Conservation (phyloP, 2,797 vertebrate species). For the Loris lydekkerianus region DNA sequence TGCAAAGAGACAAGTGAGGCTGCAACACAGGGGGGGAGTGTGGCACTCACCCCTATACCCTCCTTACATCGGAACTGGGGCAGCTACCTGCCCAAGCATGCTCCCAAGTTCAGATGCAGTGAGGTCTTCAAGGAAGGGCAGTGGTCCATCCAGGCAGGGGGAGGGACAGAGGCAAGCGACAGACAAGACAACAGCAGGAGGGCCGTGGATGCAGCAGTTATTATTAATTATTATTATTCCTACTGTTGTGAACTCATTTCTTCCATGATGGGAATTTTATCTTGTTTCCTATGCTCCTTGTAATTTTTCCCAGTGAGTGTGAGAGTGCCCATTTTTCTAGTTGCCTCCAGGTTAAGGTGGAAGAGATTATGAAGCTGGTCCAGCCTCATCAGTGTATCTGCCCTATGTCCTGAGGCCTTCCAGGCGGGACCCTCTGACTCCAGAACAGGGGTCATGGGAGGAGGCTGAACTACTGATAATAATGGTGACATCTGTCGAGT, state of each 20-base stretch:
- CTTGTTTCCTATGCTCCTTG: background rate
- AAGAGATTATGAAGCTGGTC: background rate
- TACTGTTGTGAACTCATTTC: background rate
- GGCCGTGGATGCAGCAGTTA: background rate
- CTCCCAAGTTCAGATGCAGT: background rate
- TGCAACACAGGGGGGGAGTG: too few species aligned
- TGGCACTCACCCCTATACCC: background rate
- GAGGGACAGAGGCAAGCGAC: background rate
- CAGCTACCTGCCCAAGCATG: background rate
- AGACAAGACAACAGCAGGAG: background rate
- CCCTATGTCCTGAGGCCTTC: background rate
- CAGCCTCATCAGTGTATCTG: accelerated
- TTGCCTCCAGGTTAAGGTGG: background rate
- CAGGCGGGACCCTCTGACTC: background rate
- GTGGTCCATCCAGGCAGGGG: background rate
- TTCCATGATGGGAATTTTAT: background rate
- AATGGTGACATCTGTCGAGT: accelerated
- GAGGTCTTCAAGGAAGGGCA: background rate
- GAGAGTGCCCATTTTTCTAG: background rate
- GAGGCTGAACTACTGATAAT: background rate
- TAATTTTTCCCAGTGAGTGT: background rate
- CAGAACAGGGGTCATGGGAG: background rate
- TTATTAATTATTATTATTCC: accelerated
- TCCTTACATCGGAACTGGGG: background rate
- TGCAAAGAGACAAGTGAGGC: background rate